A percentile compares a stretch with the other conserved stretches of the same genome.
These are phyloP conservation scores for Bubo bubo DNA, from an alignment of 2,113 vertebrate genomes.

Conservation along the genomic window DNA sequence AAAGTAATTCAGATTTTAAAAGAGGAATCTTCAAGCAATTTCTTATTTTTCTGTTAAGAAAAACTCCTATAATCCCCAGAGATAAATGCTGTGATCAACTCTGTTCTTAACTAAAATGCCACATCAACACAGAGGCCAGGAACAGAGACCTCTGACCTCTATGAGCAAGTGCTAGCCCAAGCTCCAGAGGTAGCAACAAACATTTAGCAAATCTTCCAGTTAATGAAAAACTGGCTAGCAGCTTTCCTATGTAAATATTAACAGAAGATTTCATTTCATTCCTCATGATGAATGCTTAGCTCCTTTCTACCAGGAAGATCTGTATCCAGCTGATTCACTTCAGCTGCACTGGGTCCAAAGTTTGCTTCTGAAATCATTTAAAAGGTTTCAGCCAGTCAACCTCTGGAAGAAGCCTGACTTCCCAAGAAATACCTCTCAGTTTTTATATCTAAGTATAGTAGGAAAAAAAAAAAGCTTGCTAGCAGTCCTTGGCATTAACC, in stretches of 20 bases:
- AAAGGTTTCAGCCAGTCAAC: not conserved
- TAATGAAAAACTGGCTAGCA: slow-evolving; percentile 22
- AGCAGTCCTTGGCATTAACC: not conserved
- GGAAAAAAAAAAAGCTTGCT: fast-evolving
- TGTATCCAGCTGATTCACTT: not conserved
- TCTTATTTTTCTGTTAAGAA: not conserved
- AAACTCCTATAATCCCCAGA: not conserved
- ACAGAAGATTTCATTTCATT: not conserved
- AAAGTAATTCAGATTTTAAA: not conserved
- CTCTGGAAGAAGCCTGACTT: not conserved
- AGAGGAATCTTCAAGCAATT: not conserved
- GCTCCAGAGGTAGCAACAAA: not conserved
- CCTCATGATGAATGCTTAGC: not conserved
- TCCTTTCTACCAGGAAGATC: not conserved
- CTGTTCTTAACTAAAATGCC: not conserved
- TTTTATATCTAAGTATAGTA: not conserved
- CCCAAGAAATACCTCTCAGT: not conserved
- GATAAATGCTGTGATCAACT: not conserved
- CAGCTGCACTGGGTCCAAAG: not conserved
- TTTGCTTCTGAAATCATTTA: not conserved
- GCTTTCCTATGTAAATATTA: slow-evolving; percentile 37
- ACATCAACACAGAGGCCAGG: not conserved
- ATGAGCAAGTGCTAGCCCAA: not conserved
- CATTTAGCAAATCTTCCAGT: not conserved
- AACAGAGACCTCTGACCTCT: not conserved